Evolutionary conservation across 2,797 vertebrate species (phyloP).

Genomic region (Spheniscus humboldti): DNA sequence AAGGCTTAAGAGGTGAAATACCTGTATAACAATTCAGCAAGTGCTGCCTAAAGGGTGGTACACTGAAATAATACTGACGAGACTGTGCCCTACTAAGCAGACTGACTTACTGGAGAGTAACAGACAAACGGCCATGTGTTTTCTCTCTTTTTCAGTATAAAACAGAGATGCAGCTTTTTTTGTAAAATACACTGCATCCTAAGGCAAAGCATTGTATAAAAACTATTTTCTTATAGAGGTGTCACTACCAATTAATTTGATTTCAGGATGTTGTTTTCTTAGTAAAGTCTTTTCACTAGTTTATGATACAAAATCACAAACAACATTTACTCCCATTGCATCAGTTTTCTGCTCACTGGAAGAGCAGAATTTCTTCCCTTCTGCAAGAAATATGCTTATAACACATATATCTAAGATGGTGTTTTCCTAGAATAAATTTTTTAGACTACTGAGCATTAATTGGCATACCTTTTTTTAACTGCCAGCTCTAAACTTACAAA

Average conservation of each 20-base stretch:
- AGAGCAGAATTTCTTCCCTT: neutral
- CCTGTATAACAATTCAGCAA: neutral
- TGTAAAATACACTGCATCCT: neutral
- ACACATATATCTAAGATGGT: neutral
- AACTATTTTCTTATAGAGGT: neutral
- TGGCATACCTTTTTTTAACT: neutral
- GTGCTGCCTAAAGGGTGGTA: neutral
- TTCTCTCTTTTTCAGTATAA: neutral
- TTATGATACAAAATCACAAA: neutral
- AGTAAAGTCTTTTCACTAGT: neutral
- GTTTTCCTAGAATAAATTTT: neutral
- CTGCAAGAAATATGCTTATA: neutral
- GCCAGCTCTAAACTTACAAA: neutral
- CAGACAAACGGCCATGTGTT: neutral
- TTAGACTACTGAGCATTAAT: neutral
- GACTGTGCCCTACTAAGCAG: neutral
- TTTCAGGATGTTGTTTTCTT: neutral
- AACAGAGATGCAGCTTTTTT: neutral
- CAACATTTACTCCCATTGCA: neutral
- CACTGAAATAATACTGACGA: neutral
- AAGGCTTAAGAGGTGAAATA: neutral
- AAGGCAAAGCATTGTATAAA: neutral
- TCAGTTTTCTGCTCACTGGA: neutral
- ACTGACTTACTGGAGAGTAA: neutral
- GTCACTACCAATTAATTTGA: neutral